Evolutionary conservation across 2,113 vertebrate species (phyloP).

Genomic region (Caretta caretta): DNA sequence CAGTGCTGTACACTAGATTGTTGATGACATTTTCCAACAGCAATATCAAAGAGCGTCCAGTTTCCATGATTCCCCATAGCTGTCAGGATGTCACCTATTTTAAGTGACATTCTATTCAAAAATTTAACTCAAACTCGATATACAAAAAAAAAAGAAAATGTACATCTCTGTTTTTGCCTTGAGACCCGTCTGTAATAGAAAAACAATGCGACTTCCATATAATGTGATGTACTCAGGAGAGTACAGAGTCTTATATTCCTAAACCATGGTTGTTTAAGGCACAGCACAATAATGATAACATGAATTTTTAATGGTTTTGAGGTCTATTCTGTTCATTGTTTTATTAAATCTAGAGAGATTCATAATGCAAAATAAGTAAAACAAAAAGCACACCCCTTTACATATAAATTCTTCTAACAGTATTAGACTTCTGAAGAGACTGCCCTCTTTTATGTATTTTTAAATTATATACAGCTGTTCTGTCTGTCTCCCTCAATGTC

Average conservation of each 20-base stretch:
- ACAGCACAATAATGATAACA: not conserved
- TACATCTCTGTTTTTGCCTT: not conserved
- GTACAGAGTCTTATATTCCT: not conserved
- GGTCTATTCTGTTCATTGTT: not conserved
- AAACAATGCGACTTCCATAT: not conserved
- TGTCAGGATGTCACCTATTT: not conserved
- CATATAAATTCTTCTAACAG: not conserved
- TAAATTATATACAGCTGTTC: not conserved
- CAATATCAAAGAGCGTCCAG: not conserved
- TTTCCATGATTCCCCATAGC: not conserved
- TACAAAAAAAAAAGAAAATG: not conserved
- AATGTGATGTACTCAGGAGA: not conserved
- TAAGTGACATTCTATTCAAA: not conserved
- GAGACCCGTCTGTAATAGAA: not conserved
- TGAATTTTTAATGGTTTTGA: not conserved
- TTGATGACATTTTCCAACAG: not conserved
- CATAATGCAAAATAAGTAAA: not conserved
- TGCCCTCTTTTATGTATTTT: rapidly evolving
- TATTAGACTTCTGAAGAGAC: not conserved
- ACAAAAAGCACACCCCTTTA: not conserved
- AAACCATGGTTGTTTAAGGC: not conserved
- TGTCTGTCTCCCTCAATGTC: not conserved
- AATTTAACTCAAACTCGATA: not conserved
- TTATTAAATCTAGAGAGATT: not conserved
- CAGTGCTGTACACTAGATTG: not conserved